Conservation (phyloP, 2,797 vertebrate genomes). For the Loriculus beryllinus region DNA sequence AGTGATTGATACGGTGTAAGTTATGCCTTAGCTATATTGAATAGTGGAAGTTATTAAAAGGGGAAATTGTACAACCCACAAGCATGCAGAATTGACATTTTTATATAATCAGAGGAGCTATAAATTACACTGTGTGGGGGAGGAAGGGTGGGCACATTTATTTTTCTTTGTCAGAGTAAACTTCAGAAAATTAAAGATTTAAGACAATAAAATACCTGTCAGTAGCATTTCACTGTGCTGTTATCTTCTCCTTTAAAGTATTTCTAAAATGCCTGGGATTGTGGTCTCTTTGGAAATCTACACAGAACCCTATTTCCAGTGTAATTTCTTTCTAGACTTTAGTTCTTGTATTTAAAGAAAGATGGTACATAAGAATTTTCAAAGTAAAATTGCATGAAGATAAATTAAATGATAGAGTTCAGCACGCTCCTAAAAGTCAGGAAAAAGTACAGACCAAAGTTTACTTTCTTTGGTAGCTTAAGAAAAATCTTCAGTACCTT, state of each 20-base stretch:
- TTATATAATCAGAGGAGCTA: not conserved
- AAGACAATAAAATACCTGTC: not conserved
- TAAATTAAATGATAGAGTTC: not conserved
- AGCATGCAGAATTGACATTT: not conserved
- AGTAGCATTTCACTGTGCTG: not conserved
- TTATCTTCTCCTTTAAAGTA: not conserved
- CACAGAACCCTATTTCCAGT: not conserved
- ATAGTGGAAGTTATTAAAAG: not conserved
- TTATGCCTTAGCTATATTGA: slow-evolving; percentile 1
- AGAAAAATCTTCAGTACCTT: not conserved
- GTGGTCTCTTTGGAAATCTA: not conserved
- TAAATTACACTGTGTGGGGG: not conserved
- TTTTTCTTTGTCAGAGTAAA: not conserved
- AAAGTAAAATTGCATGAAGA: not conserved
- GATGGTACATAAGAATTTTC: not conserved
- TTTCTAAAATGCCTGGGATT: not conserved
- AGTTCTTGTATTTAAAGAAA: not conserved
- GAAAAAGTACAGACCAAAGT: not conserved
- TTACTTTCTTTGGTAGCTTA: not conserved
- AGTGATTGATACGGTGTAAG: slow-evolving; percentile 16
- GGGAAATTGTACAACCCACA: not conserved
- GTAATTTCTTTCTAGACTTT: not conserved
- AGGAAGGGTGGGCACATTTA: not conserved
- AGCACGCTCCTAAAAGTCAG: not conserved
- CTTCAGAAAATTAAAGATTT: not conserved